Evolutionary conservation across 2,888 invertebrate genomes (phyloP).

Genomic region (Cephalotes varians): DNA sequence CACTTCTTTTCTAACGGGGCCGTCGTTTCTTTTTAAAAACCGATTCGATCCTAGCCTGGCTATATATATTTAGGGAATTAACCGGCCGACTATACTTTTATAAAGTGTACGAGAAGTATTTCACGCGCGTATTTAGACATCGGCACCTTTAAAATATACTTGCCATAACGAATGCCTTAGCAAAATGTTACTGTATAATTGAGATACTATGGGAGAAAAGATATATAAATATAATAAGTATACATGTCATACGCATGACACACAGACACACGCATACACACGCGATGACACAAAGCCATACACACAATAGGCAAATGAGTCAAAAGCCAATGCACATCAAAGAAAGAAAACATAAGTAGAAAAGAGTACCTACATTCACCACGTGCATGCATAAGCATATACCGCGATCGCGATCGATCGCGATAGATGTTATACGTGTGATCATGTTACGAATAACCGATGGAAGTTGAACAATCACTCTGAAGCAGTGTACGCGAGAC

Average conservation of each 20-base stretch:
- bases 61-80: constrained; percentile 45
- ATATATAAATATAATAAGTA: constrained; percentile 70
- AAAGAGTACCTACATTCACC: constrained; percentile 37
- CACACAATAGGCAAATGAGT: constrained; percentile 55
- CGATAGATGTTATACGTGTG: constrained; percentile 39
- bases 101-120: constrained; percentile 70
- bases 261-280: constrained; percentile 53
- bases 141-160: constrained; percentile 82
- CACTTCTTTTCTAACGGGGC: constrained; percentile 34
- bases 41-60: constrained; percentile 33
- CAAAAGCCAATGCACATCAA: constrained; percentile 47
- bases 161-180: constrained; percentile 85
- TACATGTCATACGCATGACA: constrained; percentile 57
- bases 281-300: constrained; percentile 61
- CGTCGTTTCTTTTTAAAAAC: constrained; percentile 32
- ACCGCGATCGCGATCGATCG: constrained; percentile 18
- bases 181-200: constrained; percentile 76
- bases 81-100: constrained; percentile 69
- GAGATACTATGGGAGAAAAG: constrained; percentile 58
- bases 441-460: constrained; percentile 53
- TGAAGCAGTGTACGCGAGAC: constrained; percentile 64
- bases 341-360: constrained; percentile 23
- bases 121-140: constrained; percentile 75
- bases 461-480: constrained; percentile 36
- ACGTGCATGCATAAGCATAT: constrained; percentile 38